Base-by-base conservation (phyloP, 2,113 vertebrate genomes). In the Hiodon alosoides region DNA sequence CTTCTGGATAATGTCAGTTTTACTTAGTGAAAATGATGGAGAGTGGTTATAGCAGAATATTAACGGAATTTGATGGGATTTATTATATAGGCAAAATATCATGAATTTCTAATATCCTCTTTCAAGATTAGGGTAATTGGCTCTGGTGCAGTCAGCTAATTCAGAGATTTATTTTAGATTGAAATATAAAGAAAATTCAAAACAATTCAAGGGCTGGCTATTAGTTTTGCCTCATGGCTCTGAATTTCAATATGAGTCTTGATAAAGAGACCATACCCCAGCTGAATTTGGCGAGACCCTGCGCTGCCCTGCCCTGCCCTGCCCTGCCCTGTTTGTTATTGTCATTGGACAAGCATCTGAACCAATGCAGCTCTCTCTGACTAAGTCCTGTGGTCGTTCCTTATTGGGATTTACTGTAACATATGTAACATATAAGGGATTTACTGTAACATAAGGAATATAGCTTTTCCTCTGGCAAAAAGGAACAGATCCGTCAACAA, bases 1-100 rank as follows among this genome's bases (percentile, higher is more conserved):
- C 52, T 68, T 14, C 66, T 71, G 51, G 11, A 16, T 71, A 46
- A 71, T 55, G 53, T 71, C 52, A n/a, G 69, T 5, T 48, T 14
- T 48, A 58, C 55, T 75, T 67, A 47, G 55, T 75, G 54, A 75
- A 75, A 75, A 66, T 68, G 54, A 59, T 57, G 47, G 51, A 67
- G 58, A 67, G 64, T 67, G 16, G 48, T 54, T 58, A 59, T 48
- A 68, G 54, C 59, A 11, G 46, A 58, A 57, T 75, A 14, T 51
- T 58, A 17, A 59, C 68, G 7, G 53, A 58, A 75, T 53, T 65
- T 66, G 60, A 64, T n/a, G 55, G 60, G 8, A 51, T 50, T 50
- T 65, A 73, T 54, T 73, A 54, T 54, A 64, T 64, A 54, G 51
- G 52, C 72, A 31, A 73, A 64, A 65, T 54, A 50, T 55, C 72